These are phyloP conservation scores for Halictus ligatus DNA, from an alignment of 2,888 invertebrate species.

Conservation along the genomic window DNA sequence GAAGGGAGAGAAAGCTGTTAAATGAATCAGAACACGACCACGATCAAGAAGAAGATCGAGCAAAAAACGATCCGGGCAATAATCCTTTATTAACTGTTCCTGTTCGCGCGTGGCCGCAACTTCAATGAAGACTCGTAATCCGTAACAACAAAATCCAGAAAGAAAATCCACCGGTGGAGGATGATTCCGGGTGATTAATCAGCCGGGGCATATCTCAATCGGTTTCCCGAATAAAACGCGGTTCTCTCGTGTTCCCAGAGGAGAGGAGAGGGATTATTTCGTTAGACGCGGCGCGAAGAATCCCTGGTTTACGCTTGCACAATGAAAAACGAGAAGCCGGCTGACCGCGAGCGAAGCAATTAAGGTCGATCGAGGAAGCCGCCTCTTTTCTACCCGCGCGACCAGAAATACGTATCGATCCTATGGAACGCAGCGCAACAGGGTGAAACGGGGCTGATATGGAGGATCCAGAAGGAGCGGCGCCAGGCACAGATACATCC, in stretches of 20 bases:
- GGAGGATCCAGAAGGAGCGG: slow-evolving; percentile 31
- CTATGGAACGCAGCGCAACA: slow-evolving; percentile 33
- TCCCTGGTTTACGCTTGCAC: slow-evolving; percentile 21
- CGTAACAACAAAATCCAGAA: not conserved
- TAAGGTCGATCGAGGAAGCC: slow-evolving; percentile 73
- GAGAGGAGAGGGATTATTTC: slow-evolving; percentile 58
- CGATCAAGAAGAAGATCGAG: too few species aligned
- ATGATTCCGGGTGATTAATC: slow-evolving; percentile 10
- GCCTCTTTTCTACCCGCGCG: slow-evolving; percentile 45
- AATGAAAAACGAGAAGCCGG: slow-evolving; percentile 60
- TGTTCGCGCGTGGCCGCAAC: not conserved
- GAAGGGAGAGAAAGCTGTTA: too few species aligned
- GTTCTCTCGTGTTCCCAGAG: slow-evolving; percentile 18
- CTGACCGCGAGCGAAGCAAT: slow-evolving; percentile 69
- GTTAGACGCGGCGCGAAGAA: slow-evolving; percentile 53
- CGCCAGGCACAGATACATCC: slow-evolving; percentile 20
- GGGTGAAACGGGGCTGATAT: slow-evolving; percentile 24
- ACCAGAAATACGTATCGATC: slow-evolving; percentile 24
- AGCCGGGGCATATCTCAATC: not conserved
- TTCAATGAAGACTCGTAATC: not conserved
- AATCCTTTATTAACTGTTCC: not conserved
- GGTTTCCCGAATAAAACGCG: slow-evolving; percentile 35
- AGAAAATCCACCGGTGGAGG: slow-evolving; percentile 17
- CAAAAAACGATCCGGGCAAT: too few species aligned
- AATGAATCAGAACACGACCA: too few species aligned